Percentiles rank a stretch among this genome's conserved stretches.
Conservation (phyloP, 2,113 vertebrate genomes). For the Cnemophilus loriae region DNA sequence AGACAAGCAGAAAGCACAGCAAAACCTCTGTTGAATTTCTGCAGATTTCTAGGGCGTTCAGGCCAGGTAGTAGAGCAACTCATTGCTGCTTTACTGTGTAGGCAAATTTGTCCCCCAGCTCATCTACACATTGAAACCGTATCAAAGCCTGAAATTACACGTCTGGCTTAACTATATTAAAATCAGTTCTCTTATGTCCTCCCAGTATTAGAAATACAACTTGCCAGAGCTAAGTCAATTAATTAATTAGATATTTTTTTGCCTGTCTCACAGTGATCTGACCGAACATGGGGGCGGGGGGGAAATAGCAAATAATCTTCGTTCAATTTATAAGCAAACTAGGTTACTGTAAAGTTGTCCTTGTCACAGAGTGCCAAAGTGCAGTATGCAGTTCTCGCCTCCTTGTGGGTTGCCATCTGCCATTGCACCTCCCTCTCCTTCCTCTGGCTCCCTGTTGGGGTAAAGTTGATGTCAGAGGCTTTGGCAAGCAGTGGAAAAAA, state of each 20-base stretch:
- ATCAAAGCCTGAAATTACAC: background rate
- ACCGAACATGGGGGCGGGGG: rapidly evolving
- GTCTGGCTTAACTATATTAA: background rate
- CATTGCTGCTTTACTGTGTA: background rate
- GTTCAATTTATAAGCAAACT: slow-evolving; percentile 35
- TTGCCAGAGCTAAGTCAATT: background rate
- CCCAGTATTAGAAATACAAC: background rate
- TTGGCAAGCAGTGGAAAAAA: background rate
- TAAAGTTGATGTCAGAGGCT: background rate
- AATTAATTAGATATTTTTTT: background rate
- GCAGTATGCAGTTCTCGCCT: slow-evolving; percentile 20
- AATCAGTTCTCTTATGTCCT: background rate
- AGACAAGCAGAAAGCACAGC: background rate
- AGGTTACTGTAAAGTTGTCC: slow-evolving; percentile 46
- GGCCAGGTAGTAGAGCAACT: background rate
- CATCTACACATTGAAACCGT: background rate
- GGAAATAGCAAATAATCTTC: background rate
- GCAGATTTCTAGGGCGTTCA: background rate
- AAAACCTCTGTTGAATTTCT: background rate
- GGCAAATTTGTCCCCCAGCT: background rate
- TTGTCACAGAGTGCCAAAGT: slow-evolving; percentile 28
- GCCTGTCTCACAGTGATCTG: background rate
- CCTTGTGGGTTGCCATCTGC: slow-evolving; percentile 56
- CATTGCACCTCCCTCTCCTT: slow-evolving; percentile 11
- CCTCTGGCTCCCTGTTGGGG: slow-evolving; percentile 13